These are phyloP conservation scores for Liparis tanakae DNA, from an alignment of 2,797 vertebrate genomes.

Conservation along the genomic window DNA sequence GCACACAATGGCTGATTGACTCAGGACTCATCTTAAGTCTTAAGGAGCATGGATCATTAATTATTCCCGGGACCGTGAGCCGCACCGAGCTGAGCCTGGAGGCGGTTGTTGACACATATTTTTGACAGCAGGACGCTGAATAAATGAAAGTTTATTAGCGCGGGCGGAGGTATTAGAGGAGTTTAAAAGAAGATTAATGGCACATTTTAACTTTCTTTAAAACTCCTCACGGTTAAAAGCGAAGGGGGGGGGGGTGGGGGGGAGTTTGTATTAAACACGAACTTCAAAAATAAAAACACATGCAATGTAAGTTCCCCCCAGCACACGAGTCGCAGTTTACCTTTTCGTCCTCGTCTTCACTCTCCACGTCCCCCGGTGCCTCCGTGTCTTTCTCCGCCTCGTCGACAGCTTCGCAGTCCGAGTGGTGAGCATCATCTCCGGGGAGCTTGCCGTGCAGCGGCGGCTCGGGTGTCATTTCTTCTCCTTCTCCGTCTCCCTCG, in stretches of 20 bases:
- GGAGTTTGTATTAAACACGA: no score
- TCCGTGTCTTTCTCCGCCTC: slow-evolving; percentile 36
- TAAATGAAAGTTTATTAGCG: background rate
- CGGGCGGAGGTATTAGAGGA: background rate
- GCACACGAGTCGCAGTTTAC: slow-evolving; percentile 57
- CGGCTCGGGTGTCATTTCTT: slow-evolving; percentile 21
- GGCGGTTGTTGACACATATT: slow-evolving; percentile 12
- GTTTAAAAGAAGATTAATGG: slow-evolving; percentile 1
- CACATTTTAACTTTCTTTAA: background rate
- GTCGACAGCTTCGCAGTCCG: slow-evolving; percentile 31
- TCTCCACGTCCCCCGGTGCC: slow-evolving; percentile 40
- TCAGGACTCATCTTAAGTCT: background rate
- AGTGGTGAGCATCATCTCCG: slow-evolving; percentile 23
- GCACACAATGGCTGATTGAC: background rate
- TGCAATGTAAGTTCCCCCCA: background rate
- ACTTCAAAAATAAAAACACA: no score
- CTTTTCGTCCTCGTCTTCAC: slow-evolving; percentile 79
- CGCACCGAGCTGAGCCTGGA: background rate
- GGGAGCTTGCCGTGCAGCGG: slow-evolving; percentile 15
- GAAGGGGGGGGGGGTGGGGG: no score
- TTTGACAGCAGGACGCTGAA: slow-evolving; percentile 18
- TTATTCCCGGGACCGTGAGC: slow-evolving; percentile 4
- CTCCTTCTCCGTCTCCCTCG: slow-evolving; percentile 43
- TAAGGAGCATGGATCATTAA: background rate
- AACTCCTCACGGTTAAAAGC: no score